Evolutionary conservation across 2,888 invertebrate species (phyloP), one percentile per base, ranked within the genome.

Genomic region (Mongoloraphidia duomilia): DNA sequence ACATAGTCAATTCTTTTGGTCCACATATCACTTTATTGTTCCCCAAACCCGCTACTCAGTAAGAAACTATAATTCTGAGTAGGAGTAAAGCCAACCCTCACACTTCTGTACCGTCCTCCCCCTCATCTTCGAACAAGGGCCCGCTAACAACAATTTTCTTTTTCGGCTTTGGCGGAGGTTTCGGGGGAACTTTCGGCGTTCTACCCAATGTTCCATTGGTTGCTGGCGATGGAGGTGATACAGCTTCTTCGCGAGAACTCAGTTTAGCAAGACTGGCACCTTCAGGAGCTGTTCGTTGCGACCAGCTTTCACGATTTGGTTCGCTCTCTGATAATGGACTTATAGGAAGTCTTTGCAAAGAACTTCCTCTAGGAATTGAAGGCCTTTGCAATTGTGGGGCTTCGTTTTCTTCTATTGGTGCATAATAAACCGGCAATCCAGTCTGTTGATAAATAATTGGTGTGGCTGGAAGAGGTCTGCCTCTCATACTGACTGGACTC

Each of bases 91-190:
- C 65, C 65, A 63, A 65, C 58, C 69, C 70, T 75, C 80, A 86
- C 73, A 89, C 89, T 74, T 89, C 89, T 59, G 89, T 89, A 56
- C 89, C 89, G 58, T 89, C 88, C 63, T 89, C 89, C 34, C 87
- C 86, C 68, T 89, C 89, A 64, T 89, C 89, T 64, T 89, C 88
- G 62, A 87, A 88, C 54, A 88, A 68, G 52, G 87, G 86, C 57
- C 85, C 85, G 58, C 75, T 79, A 6, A 81, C 73, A 46, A 75
- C 74, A 12, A 77, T 74, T 57, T 82, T 80, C 73, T 86, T 87
- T 68, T 85, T 87, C 46, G 86, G 86, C 58, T 86, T 86, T 34
- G 87, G 87, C 10, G 88, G 88, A 43, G 87, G 87, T 59, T 85
- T 75, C 2, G 89, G 89, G 11, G 88, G 88, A 51, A 87, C 79